A percentile compares a stretch with the other conserved stretches of the same genome.
Evolutionary conservation across 1,140 invertebrate genomes (phyloP).

Genomic region (Oryctes rhinoceros): DNA sequence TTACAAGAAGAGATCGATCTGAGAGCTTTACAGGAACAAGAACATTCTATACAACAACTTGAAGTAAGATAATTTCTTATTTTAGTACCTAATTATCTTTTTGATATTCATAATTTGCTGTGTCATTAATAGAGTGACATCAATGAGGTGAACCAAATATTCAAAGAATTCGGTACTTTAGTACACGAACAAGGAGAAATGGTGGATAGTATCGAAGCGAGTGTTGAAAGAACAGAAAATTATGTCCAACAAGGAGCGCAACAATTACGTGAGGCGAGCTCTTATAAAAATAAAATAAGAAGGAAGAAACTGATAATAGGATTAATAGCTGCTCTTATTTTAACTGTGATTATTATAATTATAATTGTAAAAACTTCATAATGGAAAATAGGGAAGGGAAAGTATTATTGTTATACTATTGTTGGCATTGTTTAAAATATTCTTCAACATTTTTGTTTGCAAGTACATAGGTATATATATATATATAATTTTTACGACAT

Average conservation of each 20-base stretch:
- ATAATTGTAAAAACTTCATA: slow-evolving; percentile 60
- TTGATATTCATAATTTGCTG: slow-evolving; percentile 3
- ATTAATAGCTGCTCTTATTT: slow-evolving; percentile 71
- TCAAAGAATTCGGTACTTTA: slow-evolving; percentile 95
- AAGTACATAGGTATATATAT: not conserved
- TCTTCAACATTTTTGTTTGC: not conserved
- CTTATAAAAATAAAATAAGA: slow-evolving; percentile 87
- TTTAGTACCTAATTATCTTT: slow-evolving; percentile 34
- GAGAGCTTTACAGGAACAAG: slow-evolving; percentile 86
- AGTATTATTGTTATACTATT: slow-evolving; percentile 8
- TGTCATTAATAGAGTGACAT: slow-evolving; percentile 83
- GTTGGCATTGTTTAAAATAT: slow-evolving; percentile 25
- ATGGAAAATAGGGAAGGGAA: not conserved
- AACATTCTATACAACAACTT: slow-evolving; percentile 87
- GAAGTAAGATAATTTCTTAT: slow-evolving; percentile 71
- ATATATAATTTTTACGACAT: not conserved
- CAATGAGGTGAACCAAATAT: slow-evolving; percentile 96
- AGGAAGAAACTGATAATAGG: slow-evolving; percentile 85
- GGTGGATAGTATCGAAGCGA: slow-evolving; percentile 96
- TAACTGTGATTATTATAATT: slow-evolving; percentile 77
- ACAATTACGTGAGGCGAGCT: slow-evolving; percentile 82
- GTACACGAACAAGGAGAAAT: slow-evolving; percentile 98
- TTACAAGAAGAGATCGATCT: slow-evolving; percentile 87
- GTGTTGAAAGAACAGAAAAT: slow-evolving; percentile 89
- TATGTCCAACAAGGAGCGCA: slow-evolving; percentile 84